A percentile compares a stretch with the other conserved stretches of the same genome.
Evolutionary conservation across 2,797 vertebrate species (phyloP).

Genomic region (Staurois parvus): DNA sequence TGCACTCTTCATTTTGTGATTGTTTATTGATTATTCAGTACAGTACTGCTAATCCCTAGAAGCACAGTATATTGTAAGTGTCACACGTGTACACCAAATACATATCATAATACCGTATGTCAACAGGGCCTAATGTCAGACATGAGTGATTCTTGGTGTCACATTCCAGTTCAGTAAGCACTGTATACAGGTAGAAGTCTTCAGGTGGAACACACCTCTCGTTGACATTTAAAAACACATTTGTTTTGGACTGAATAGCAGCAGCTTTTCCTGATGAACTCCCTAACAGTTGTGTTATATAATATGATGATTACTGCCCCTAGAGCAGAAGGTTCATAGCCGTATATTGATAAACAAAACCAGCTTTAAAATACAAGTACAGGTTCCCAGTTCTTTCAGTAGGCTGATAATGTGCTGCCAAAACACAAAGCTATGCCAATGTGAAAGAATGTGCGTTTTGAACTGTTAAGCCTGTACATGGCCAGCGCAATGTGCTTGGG

Average conservation of each 20-base stretch:
- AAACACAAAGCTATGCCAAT: too few relatives aligned
- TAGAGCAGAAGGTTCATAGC: neutral
- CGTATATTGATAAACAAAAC: too few relatives aligned
- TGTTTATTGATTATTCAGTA: neutral
- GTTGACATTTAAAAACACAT: slow-evolving; percentile 5
- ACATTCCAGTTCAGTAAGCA: neutral
- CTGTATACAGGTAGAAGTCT: neutral
- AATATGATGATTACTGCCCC: neutral
- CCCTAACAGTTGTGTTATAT: neutral
- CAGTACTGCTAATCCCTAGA: neutral
- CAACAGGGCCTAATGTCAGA: slow-evolving; percentile 13
- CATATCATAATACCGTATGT: slow-evolving; percentile 22
- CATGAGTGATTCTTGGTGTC: slow-evolving; percentile 1
- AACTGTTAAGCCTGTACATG: too few relatives aligned
- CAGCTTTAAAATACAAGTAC: too few relatives aligned
- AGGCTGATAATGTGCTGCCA: too few relatives aligned
- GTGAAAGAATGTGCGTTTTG: too few relatives aligned
- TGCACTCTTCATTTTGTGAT: too few relatives aligned
- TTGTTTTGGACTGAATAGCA: neutral
- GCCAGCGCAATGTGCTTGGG: too few relatives aligned
- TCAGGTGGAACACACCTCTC: neutral
- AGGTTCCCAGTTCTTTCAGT: too few relatives aligned
- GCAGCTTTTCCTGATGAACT: neutral
- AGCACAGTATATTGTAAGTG: neutral
- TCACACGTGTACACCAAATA: neutral